Percentiles rank a stretch among this genome's conserved stretches.
Conservation (phyloP, 2,113 vertebrate genomes). For the Tursiops truncatus region DNA sequence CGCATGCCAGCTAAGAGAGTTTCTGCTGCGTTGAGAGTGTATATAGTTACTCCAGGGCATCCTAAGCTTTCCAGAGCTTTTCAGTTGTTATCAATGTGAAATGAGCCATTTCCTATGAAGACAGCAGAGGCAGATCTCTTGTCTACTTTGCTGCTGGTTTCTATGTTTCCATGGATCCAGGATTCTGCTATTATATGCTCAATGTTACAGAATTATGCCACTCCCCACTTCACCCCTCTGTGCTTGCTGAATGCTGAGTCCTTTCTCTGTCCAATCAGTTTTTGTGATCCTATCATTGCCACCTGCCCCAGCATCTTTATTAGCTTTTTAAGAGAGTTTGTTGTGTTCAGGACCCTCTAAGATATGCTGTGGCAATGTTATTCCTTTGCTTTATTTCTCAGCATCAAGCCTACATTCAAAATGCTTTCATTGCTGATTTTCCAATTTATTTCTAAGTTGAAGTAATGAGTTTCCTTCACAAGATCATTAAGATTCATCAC, state of each 20-base stretch:
- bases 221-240: neutral
- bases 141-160: neutral
- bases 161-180: neutral
- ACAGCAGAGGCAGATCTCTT: neutral
- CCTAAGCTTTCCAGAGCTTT: neutral
- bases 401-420: neutral
- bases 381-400: slow-evolving; percentile 4
- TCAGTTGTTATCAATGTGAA: neutral
- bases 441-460: neutral
- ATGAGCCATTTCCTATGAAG: neutral
- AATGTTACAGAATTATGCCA: neutral
- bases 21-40: neutral
- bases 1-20: neutral
- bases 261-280: neutral
- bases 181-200: neutral
- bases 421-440: neutral
- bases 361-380: neutral
- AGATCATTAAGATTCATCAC: neutral
- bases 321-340: neutral
- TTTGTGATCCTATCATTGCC: neutral
- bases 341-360: neutral
- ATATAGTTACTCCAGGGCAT: neutral
- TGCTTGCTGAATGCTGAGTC: neutral
- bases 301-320: neutral
- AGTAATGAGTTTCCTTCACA: neutral